Evolutionary conservation across 1,140 invertebrate species (phyloP).

Genomic region (Gryon sp.): DNA sequence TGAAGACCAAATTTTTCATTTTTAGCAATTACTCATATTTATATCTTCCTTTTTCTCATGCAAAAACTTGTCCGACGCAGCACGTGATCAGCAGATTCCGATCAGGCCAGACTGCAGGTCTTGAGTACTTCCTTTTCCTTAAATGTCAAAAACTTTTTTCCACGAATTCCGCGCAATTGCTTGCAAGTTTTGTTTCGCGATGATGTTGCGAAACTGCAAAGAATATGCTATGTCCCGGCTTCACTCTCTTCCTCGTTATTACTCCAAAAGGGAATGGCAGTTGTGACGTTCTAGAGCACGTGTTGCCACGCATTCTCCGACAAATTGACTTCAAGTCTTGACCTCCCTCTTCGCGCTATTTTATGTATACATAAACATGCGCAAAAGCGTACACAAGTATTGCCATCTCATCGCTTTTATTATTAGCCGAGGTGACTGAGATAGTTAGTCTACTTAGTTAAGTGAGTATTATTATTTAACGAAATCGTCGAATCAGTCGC

Average conservation of each 20-base stretch:
- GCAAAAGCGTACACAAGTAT: slow-evolving; percentile 14
- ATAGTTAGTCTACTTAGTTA: slow-evolving; percentile 79
- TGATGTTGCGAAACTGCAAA: slow-evolving; percentile 43
- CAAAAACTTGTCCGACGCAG: slow-evolving; percentile 23
- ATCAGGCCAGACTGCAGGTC: slow-evolving; percentile 68
- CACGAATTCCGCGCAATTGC: slow-evolving; percentile 13
- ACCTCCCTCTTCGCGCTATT: slow-evolving; percentile 40
- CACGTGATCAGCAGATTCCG: slow-evolving; percentile 59
- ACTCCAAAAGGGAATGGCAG: slow-evolving; percentile 34
- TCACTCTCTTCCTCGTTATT: slow-evolving; percentile 5
- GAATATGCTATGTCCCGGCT: slow-evolving; percentile 7
- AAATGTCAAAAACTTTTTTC: slow-evolving; percentile 66
- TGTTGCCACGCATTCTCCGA: slow-evolving; percentile 78
- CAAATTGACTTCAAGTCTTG: slow-evolving; percentile 79
- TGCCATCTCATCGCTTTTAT: slow-evolving; percentile 73
- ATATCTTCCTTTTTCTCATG: slow-evolving; percentile 50
- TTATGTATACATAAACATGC: slow-evolving; percentile 32
- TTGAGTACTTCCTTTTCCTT: slow-evolving; percentile 58
- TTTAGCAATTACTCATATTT: slow-evolving; percentile 57
- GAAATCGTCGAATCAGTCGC: slow-evolving; percentile 47
- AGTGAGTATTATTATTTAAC: slow-evolving; percentile 80
- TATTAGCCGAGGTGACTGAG: slow-evolving; percentile 75
- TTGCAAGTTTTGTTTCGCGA: slow-evolving; percentile 39
- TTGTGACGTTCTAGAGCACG: slow-evolving; percentile 65
- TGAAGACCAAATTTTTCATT: slow-evolving; percentile 25